phyloP scores from a whole-genome alignment of 2,113 vertebrate species.

The Phocoena sinus region DNA sequence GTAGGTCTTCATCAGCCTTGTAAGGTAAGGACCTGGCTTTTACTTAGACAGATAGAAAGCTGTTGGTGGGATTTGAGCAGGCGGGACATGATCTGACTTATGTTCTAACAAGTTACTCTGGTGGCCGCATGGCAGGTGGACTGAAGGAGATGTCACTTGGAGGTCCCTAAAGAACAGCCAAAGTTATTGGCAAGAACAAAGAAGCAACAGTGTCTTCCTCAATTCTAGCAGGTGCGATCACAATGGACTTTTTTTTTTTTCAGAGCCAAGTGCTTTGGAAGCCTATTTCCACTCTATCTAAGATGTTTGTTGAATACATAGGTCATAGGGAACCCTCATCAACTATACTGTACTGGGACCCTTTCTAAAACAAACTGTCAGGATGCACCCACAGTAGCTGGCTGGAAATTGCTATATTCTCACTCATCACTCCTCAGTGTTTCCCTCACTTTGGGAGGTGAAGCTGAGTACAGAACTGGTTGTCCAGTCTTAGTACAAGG shows the following conservation, averaged over 20 bases:
- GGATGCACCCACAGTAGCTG: neutral
- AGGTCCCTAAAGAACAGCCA: neutral
- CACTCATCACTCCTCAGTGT: neutral
- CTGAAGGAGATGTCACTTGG: neutral
- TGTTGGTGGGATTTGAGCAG: neutral
- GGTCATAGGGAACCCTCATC: neutral
- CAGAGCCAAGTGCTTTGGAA: neutral
- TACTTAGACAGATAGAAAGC: neutral
- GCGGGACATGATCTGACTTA: neutral
- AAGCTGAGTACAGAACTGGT: neutral
- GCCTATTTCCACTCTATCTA: neutral
- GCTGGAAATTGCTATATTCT: neutral
- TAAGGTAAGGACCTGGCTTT: neutral
- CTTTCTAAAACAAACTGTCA: neutral
- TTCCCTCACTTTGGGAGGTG: neutral
- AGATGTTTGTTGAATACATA: neutral
- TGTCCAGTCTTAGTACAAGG: neutral
- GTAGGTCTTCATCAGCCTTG: neutral
- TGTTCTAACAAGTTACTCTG: neutral
- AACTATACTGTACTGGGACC: neutral
- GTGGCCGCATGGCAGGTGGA: neutral
- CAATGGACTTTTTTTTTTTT: neutral
- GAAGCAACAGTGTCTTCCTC: neutral
- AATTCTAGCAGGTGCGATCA: neutral
- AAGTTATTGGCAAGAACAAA: neutral